Evolutionary conservation across 1,140 invertebrate species (phyloP), one percentile per base, ranked within the genome.

Genomic region (Camponotus pennsylvanicus): DNA sequence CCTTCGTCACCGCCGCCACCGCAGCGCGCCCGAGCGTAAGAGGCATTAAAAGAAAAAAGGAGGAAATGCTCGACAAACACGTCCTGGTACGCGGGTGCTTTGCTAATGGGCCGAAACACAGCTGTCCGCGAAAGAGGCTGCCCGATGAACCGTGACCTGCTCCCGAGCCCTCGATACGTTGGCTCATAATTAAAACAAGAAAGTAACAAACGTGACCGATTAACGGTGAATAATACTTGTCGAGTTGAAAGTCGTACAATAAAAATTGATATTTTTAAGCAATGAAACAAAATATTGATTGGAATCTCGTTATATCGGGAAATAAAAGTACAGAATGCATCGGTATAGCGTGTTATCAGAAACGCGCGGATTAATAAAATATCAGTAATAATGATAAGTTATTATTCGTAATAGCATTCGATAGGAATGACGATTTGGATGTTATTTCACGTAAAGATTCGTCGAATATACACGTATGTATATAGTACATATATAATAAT

Each of bases 91-190:
- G 66, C 87, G 67, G 64, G 45, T 57, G 63, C 40, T 84, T 85
- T 61, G 87, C 63, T 87, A 87, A 85, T 85, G 76, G 78, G 55
- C 59, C 88, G 86, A 88, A 88, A 71, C 86, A 73, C 92, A 91
- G 91, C 90, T 92, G 91, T 88, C 87, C 88, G 76, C 84, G 85
- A 70, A 82, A 84, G 76, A 90, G 82, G 64, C 83, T 86, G 88
- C 64, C 63, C 89, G 90, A 87, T 92, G 89, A 92, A 91, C 90
- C 90, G 82, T 91, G 90, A 91, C 90, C 88, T 82, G 85, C 61
- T 69, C 75, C 70, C 57, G 45, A 40, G 49, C 64, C 73, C 15
- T 27, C 71, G n/a, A 70, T 63, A 88, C 82, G 86, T 84, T 85
- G 64, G 69, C 84, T 86, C 84, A 61, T 88, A 88, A 92, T 93